Base-by-base conservation (phyloP, 37 sponge, comb jelly and placozoan species). In the Beroe forskalii region DNA sequence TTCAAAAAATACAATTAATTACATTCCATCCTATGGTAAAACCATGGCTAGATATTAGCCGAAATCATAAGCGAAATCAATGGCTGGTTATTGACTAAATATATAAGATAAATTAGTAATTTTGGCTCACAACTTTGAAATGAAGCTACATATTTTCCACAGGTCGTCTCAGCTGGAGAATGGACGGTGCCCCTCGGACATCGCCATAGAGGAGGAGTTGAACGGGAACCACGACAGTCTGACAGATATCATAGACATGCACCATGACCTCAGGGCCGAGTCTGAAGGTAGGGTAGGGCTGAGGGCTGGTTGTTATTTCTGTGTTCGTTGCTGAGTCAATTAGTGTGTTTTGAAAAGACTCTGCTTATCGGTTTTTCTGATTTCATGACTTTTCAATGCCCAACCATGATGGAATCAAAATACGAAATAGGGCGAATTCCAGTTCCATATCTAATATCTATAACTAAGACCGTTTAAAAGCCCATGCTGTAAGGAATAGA, bases 151-250 rank as follows among this genome's bases (percentile, higher is more conserved):
- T 55, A 9, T 55, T 55, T 55, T 17, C 17, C 60, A 9, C 60
- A 55, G 60, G 60, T 55, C 23, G n/a, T 66, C 8, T 66, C 8
- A n/a, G n/a, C n/a, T n/a, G n/a, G n/a, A n/a, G n/a, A n/a, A n/a
- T n/a, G n/a, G n/a, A n/a, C n/a, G n/a, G n/a, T n/a, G n/a, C 27
- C 8, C 67, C 8, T 66, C 67, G 67, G 67, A 66, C 28, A n/a
- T 66, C 28, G 67, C 8, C n/a, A 14, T 14, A 66, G 28, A 66
- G n/a, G 67, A 66, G 67, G 67, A 14, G 27, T 24, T 66, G 6
- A n/a, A n/a, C n/a, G n/a, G 67, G 8, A 24, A 66, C 67, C 8
- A 24, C 6, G 67, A 66, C 67, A 66, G 67, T 66, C 67, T 66
- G 6, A 25, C 28, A 8, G 67, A 66, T 24, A 14, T 66, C 67